phyloP scores from a whole-genome alignment of 2,797 vertebrate genomes.

The Sphaeramia orbicularis region DNA sequence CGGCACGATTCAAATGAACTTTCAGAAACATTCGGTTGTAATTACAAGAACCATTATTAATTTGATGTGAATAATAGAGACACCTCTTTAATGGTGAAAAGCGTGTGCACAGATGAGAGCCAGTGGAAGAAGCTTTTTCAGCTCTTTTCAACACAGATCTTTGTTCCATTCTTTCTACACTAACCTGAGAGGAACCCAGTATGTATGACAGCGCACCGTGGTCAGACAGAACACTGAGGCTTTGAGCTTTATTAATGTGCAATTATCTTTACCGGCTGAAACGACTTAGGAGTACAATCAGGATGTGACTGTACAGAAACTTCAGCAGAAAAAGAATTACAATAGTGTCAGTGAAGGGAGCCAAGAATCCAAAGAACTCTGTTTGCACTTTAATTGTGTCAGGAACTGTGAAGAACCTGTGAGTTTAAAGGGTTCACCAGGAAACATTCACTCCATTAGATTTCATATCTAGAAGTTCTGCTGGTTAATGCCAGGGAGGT shows the following conservation, averaged over 20 bases:
- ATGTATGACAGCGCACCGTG: neutral
- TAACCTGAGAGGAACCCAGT: neutral
- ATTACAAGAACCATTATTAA: neutral
- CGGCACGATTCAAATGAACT: neutral
- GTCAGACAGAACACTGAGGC: neutral
- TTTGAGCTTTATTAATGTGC: neutral
- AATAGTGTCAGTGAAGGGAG: neutral
- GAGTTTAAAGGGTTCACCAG: neutral
- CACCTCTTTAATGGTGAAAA: neutral
- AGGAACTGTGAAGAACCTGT: neutral
- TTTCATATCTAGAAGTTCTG: neutral
- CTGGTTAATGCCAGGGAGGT: neutral
- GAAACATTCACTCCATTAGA: neutral
- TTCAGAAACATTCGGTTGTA: neutral
- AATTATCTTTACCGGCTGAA: conserved; percentile 9
- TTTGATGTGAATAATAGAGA: neutral
- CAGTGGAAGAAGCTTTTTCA: neutral
- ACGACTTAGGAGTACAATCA: conserved; percentile 9
- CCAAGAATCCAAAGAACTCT: neutral
- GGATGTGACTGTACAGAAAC: neutral
- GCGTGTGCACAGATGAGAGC: neutral
- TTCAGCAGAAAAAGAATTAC: neutral
- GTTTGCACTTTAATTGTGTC: conserved; percentile 2
- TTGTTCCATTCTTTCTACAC: conserved; percentile 10
- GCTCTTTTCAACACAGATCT: neutral